Percentiles rank a stretch among this genome's conserved stretches.
phyloP scores from a whole-genome alignment of 2,797 vertebrate genomes.

The Anas bernieri region DNA sequence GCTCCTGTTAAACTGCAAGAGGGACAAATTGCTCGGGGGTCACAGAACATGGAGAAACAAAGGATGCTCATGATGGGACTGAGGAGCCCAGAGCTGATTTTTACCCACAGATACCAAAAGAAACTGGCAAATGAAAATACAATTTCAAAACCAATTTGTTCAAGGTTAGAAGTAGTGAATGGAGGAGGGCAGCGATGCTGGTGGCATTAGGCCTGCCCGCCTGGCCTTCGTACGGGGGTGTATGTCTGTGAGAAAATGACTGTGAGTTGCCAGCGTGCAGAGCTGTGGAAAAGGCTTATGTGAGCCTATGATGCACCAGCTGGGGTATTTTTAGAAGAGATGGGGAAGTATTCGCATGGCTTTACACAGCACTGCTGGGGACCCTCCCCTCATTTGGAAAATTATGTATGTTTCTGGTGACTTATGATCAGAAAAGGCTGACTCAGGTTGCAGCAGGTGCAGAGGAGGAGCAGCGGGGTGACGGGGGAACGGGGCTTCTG shows the following conservation, averaged over 20 bases:
- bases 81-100: not conserved
- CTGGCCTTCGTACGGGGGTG: not conserved
- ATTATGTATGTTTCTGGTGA: not conserved
- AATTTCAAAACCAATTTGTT: not conserved
- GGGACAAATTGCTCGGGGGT: not conserved
- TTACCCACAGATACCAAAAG: not conserved
- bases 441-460: slow-evolving; percentile 21
- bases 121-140: not conserved
- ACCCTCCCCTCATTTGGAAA: slow-evolving; percentile 21
- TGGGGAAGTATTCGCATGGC: not conserved
- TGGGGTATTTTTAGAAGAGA: slow-evolving; percentile 17
- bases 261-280: not conserved
- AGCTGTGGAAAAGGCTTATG: slow-evolving; percentile 31
- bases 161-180: not conserved
- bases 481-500: not conserved
- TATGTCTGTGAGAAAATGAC: slow-evolving; percentile 12
- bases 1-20: not conserved
- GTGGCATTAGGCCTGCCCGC: not conserved
- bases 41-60: not conserved
- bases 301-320: not conserved
- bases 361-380: not conserved
- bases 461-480: not conserved
- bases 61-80: not conserved
- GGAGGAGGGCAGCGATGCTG: not conserved
- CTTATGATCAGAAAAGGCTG: slow-evolving; percentile 19